A percentile compares a stretch with the other conserved stretches of the same genome.
Conservation (phyloP, 2,113 vertebrate species). For the Grallaria varia region DNA sequence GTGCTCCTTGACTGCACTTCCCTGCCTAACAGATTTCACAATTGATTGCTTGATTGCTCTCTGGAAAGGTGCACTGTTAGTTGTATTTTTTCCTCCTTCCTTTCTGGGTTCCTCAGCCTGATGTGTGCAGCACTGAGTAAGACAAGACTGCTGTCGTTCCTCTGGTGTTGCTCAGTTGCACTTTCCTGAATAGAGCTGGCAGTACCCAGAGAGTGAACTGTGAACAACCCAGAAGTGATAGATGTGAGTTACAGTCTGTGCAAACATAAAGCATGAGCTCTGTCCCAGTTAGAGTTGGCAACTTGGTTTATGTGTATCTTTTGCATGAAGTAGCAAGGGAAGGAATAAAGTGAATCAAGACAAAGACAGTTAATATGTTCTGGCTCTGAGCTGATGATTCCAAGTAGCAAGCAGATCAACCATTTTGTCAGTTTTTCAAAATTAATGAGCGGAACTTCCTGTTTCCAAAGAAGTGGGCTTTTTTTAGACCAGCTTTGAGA, state of each 20-base stretch:
- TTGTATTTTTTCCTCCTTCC: neutral
- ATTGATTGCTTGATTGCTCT: neutral
- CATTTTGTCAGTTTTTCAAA: neutral
- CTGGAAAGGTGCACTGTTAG: neutral
- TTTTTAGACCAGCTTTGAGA: neutral
- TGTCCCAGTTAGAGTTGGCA: neutral
- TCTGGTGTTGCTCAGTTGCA: neutral
- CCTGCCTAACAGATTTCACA: neutral
- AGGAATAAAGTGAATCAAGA: neutral
- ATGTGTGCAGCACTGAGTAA: neutral
- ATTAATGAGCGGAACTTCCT: neutral
- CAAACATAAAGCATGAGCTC: neutral
- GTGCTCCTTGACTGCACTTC: accelerated
- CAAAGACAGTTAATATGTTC: neutral
- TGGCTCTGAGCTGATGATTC: neutral
- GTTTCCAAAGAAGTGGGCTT: neutral
- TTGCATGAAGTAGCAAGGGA: neutral
- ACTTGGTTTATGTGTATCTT: neutral
- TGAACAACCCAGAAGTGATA: neutral
- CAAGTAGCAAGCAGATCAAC: neutral
- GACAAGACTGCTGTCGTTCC: neutral
- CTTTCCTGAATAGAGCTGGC: neutral
- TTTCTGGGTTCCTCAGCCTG: neutral
- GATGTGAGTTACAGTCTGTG: neutral
- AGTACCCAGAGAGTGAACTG: neutral